These are phyloP conservation scores for Recurvirostra avosetta DNA, from an alignment of 2,113 vertebrate species.

Conservation along the genomic window DNA sequence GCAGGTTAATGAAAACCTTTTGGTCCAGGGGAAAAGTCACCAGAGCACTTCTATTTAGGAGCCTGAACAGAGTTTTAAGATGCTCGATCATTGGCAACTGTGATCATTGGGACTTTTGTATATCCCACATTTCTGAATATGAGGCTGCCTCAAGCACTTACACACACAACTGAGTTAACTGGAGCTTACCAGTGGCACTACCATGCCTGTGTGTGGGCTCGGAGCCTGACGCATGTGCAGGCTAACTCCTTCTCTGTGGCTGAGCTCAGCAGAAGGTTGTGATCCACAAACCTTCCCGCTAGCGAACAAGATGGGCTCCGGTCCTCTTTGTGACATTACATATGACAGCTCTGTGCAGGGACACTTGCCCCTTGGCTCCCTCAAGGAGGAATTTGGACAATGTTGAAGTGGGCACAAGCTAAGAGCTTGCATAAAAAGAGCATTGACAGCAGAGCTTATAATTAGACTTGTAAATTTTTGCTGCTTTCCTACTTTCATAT, in stretches of 20 bases:
- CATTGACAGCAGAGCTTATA: not conserved
- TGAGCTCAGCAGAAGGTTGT: not conserved
- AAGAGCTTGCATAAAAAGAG: not conserved
- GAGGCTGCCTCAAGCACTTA: not conserved
- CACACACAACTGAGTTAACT: accelerated
- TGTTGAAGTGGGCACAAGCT: not conserved
- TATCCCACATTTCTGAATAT: not conserved
- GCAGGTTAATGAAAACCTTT: not conserved
- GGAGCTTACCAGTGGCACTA: not conserved
- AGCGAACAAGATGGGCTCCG: not conserved
- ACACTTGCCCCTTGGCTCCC: not conserved
- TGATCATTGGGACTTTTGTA: not conserved
- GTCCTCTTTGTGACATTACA: not conserved
- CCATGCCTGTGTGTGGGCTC: not conserved
- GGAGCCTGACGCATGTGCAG: not conserved
- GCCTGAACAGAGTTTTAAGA: not conserved
- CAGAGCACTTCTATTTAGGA: not conserved
- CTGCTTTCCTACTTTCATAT: slow-evolving; percentile 3
- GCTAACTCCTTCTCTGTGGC: not conserved
- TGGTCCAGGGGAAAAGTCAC: not conserved
- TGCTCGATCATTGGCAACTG: not conserved
- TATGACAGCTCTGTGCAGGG: not conserved
- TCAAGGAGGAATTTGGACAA: not conserved
- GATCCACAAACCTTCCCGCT: not conserved
- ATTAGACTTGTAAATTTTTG: slow-evolving; percentile 41